Evolutionary conservation across 2,888 invertebrate species (phyloP).

Genomic region (Parascotia fuliginaria): DNA sequence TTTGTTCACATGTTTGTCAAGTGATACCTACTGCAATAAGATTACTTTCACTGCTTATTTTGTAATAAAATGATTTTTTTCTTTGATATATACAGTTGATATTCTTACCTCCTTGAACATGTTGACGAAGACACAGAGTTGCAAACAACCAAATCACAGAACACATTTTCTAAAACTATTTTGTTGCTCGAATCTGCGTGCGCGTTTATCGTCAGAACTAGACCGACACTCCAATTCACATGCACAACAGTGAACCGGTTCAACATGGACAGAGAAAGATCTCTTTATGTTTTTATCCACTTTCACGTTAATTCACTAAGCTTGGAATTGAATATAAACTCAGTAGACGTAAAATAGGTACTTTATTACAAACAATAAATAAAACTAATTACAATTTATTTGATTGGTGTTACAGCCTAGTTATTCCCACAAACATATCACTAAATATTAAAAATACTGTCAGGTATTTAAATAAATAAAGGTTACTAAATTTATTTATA

Average conservation of each 20-base stretch:
- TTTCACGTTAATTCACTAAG: conserved; percentile 59
- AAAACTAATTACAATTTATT: conserved; percentile 4
- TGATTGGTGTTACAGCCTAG: not conserved
- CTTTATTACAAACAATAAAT: conserved; percentile 34
- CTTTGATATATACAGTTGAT: not conserved
- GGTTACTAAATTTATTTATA: conserved; percentile 38
- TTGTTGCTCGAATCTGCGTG: conserved; percentile 55
- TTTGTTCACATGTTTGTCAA: conserved; percentile 32
- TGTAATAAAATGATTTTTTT: not conserved
- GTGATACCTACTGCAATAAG: conserved; percentile 32
- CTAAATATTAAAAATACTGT: too few species aligned
- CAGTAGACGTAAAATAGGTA: not conserved
- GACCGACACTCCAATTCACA: conserved; percentile 68
- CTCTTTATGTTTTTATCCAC: conserved; percentile 57
- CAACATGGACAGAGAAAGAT: conserved; percentile 59
- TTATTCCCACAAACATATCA: too few species aligned
- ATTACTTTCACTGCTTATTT: not conserved
- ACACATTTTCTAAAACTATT: conserved; percentile 39
- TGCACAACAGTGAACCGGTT: conserved; percentile 72
- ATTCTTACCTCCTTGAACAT: conserved; percentile 35
- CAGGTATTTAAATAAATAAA: conserved; percentile 26
- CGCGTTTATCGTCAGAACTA: conserved; percentile 65
- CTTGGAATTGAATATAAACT: conserved; percentile 15
- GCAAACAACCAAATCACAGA: conserved; percentile 31
- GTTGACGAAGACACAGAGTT: conserved; percentile 17